Base-by-base conservation (phyloP, 2,113 vertebrate genomes). In the Paracyprichromis sp. region DNA sequence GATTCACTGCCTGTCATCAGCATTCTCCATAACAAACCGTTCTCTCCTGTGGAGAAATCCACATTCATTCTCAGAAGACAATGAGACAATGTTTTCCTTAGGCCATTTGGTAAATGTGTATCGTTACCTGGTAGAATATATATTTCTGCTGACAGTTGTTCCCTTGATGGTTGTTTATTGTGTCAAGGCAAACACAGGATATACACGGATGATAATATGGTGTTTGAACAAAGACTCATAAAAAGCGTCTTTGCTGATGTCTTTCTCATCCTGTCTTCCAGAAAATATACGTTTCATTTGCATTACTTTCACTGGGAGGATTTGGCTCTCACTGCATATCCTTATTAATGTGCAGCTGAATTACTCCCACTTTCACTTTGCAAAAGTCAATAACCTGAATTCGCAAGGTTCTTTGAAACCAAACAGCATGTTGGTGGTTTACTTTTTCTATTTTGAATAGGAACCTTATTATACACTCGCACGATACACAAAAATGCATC, bases 1-100 rank as follows among this genome's bases (percentile, higher is more conserved):
- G 89, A 94, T 92, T 93, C 92, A 85, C 83, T 71, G 88, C 88
- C 90, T 88, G 91, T 90, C 93, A 92, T 94, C 92, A 92, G 79
- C 83, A 84, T 90, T 69, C 82, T 26, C 76, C 85, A 79, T 83
- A 92, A 92, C 86, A 92, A 88, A 81, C 61, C 53, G 6, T 40
- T 43, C 9, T 90, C 86, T 82, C 63, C 63, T 14, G 73, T 83
- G 87, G 59, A 92, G 71, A 79, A 86, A 87, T 69, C 63, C 79
- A 71, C 88, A 69, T 82, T 83, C 24, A 17, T 82, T 91, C 63
- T 59, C 36, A 80, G 85, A 76, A 53, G 71, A 50, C 71, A 78
- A 21, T 12, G 45, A 84, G 50, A 83, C 9, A 26, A 88, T 29
- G 17, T 59, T 29, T 87, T 63, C 80, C 85, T 84, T n/a, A 63